Evolutionary conservation across 1,140 invertebrate genomes (phyloP).

Genomic region (Eupeodes corollae): DNA sequence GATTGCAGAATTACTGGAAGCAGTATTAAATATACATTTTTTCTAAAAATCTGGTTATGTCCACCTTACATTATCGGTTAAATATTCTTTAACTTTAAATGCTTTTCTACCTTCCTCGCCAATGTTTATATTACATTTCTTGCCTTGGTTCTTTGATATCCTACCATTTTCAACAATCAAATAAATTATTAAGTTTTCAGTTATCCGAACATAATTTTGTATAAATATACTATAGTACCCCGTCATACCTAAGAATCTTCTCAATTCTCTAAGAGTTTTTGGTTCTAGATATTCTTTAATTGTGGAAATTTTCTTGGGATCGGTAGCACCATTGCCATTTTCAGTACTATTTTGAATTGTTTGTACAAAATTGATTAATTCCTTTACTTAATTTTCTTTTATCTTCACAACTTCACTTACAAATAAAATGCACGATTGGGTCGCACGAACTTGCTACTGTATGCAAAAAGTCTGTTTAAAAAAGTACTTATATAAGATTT

Average conservation of each 20-base stretch:
- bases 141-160: slow-evolving; percentile 4
- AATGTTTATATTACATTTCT: background rate
- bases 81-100: slow-evolving; percentile 34
- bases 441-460: no score
- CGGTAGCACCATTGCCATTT: no score
- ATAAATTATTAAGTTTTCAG: background rate
- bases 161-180: slow-evolving; percentile 2
- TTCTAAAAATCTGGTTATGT: slow-evolving; percentile 17
- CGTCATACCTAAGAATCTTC: background rate
- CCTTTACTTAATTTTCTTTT: no score
- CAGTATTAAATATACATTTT: slow-evolving; percentile 18
- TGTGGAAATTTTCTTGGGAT: slow-evolving; percentile 2
- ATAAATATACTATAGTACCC: slow-evolving; percentile 17
- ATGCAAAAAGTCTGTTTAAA: no score
- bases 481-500: no score
- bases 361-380: no score
- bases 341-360: no score
- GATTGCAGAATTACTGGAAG: slow-evolving; percentile 16
- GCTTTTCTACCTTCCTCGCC: slow-evolving; percentile 12
- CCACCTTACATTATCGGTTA: slow-evolving; percentile 16
- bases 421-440: no score
- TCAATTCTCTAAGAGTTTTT: slow-evolving; percentile 2
- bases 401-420: no score
- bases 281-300: background rate
- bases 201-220: slow-evolving; percentile 3